These are phyloP conservation scores for Blennius ocellaris DNA, from an alignment of 2,113 vertebrate genomes.

Conservation along the genomic window DNA sequence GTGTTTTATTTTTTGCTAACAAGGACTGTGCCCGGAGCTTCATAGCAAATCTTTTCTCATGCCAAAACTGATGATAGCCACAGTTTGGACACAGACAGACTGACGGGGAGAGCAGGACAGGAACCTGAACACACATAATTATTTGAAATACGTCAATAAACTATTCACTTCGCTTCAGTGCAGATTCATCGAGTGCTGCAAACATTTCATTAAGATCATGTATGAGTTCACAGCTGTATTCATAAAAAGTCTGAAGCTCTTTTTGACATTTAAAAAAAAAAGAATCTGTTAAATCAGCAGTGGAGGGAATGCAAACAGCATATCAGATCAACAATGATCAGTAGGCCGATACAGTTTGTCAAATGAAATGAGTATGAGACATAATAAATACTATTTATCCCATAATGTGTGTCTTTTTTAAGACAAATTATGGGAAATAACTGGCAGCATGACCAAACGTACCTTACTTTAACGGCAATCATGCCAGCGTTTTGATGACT, in stretches of 20 bases:
- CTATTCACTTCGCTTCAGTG: neutral
- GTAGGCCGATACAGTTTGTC: no score
- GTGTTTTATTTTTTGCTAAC: slow-evolving; percentile 10
- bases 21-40: neutral
- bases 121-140: slow-evolving; percentile 12
- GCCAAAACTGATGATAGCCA: slow-evolving; percentile 6
- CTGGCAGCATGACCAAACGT: neutral
- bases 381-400: slow-evolving; percentile 1
- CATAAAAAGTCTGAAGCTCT: no score
- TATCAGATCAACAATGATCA: no score
- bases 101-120: slow-evolving; percentile 24
- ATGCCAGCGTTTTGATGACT: neutral
- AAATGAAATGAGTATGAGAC: neutral
- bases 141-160: slow-evolving; percentile 11
- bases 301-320: no score
- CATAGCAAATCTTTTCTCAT: slow-evolving; percentile 4
- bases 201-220: neutral
- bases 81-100: slow-evolving; percentile 1
- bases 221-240: neutral
- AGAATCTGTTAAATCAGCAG: no score
- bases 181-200: neutral
- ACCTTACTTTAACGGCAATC: neutral
- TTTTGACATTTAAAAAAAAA: no score
- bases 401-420: neutral
- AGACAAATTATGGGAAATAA: neutral